phyloP scores from a whole-genome alignment of 2,888 invertebrate genomes.

The Panopea generosa region DNA sequence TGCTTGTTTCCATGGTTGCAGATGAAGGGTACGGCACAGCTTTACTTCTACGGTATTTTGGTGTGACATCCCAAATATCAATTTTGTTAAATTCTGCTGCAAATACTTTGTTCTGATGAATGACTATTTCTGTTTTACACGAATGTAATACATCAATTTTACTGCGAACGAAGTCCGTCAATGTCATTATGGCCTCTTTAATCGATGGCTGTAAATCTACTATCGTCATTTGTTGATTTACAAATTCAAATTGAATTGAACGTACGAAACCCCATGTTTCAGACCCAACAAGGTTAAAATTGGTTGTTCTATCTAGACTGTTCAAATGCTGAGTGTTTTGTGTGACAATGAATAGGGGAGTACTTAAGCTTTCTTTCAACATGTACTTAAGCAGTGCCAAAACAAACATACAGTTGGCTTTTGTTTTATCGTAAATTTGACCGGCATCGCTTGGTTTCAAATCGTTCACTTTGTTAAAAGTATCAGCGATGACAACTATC shows the following conservation, averaged over 20 bases:
- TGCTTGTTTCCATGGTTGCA: too few relatives aligned
- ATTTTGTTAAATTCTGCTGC: background rate
- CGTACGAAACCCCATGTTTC: conserved; percentile 60
- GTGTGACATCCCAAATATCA: background rate
- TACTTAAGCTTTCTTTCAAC: background rate
- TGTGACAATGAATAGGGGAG: conserved; percentile 4
- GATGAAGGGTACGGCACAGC: too few relatives aligned
- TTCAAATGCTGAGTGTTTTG: background rate
- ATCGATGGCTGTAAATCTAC: conserved; percentile 28
- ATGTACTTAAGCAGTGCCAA: background rate
- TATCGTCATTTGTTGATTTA: conserved; percentile 18
- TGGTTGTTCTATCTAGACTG: background rate
- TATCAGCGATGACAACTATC: too few relatives aligned
- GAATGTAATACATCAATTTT: too few relatives aligned
- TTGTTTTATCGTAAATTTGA: background rate
- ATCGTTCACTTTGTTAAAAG: background rate
- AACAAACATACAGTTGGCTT: background rate
- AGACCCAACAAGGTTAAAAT: conserved; percentile 23
- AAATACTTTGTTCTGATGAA: too few relatives aligned
- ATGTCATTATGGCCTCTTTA: too few relatives aligned
- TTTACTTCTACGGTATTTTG: background rate
- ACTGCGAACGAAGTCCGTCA: too few relatives aligned
- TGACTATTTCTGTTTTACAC: too few relatives aligned
- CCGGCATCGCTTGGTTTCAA: too few relatives aligned
- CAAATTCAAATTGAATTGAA: conserved; percentile 20